Evolutionary conservation across 2,113 vertebrate genomes (phyloP).

Genomic region (Dasyurus viverrinus): DNA sequence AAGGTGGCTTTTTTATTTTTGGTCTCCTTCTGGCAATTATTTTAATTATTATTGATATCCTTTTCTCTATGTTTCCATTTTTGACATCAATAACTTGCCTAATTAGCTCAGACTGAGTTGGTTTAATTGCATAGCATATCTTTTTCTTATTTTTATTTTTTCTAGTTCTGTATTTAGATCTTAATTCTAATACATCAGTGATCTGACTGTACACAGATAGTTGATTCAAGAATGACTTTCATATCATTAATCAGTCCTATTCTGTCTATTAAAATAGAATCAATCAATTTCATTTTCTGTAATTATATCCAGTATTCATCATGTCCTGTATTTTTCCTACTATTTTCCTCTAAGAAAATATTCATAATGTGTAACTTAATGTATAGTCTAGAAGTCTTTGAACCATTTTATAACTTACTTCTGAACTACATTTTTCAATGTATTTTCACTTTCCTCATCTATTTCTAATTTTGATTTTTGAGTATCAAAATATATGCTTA

Average conservation of each 20-base stretch:
- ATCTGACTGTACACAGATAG: not conserved
- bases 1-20: not conserved
- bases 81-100: not conserved
- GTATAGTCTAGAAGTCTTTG: not conserved
- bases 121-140: not conserved
- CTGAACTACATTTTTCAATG: not conserved
- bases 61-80: not conserved
- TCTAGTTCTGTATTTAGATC: not conserved
- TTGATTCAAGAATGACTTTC: not conserved
- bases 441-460: not conserved
- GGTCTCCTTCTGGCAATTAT: not conserved
- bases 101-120: not conserved
- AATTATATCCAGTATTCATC: not conserved
- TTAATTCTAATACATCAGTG: not conserved
- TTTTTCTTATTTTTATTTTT: not conserved
- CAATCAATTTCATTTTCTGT: not conserved
- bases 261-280: not conserved
- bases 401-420: not conserved
- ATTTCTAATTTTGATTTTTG: not conserved
- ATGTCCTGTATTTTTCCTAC: not conserved
- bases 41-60: constrained; percentile 3
- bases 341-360: not conserved
- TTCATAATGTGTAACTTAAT: not conserved
- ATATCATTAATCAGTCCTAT: not conserved
- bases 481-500: not conserved